These are phyloP conservation scores for Torymus aiolomorphi DNA, from an alignment of 2,888 invertebrate species.

Conservation along the genomic window DNA sequence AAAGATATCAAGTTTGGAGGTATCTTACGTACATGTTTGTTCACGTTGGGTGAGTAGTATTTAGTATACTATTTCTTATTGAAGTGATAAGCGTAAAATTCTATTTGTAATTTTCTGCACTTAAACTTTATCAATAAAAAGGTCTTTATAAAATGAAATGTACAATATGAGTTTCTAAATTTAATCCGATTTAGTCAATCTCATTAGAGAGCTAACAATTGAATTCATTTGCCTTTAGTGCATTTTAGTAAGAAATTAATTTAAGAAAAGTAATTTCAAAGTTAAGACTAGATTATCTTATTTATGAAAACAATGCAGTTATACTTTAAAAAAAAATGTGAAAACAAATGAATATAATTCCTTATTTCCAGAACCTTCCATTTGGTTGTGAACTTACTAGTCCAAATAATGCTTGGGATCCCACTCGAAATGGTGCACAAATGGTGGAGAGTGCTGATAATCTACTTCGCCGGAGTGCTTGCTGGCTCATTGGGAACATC, in stretches of 20 bases:
- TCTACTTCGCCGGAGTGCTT: slow-evolving; percentile 89
- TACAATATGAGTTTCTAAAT: neutral
- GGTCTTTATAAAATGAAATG: too few relatives aligned
- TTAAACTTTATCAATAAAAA: too few relatives aligned
- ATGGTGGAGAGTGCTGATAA: slow-evolving; percentile 92
- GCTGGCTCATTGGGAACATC: slow-evolving; percentile 91
- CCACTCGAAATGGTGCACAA: slow-evolving; percentile 97
- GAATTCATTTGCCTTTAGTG: neutral
- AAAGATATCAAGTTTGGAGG: slow-evolving; percentile 93
- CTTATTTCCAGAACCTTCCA: slow-evolving; percentile 84
- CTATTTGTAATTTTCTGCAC: too few relatives aligned
- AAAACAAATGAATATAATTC: slow-evolving; percentile 3
- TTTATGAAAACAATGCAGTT: neutral
- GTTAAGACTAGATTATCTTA: too few relatives aligned
- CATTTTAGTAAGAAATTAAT: slow-evolving; percentile 2
- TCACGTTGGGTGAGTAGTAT: slow-evolving; percentile 87
- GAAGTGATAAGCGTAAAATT: too few relatives aligned
- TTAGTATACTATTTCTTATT: slow-evolving; percentile 62
- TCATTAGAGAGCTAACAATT: neutral
- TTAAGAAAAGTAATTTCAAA: slow-evolving; percentile 3
- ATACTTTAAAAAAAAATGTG: neutral
- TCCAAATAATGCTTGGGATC: slow-evolving; percentile 94
- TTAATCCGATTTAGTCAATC: neutral
- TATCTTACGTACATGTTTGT: slow-evolving; percentile 97
- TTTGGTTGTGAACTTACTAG: slow-evolving; percentile 91